Evolutionary conservation across 35 echinoderm and acorn worm genomes (phyloP).

Genomic region (Heliocidaris erythrogramma): DNA sequence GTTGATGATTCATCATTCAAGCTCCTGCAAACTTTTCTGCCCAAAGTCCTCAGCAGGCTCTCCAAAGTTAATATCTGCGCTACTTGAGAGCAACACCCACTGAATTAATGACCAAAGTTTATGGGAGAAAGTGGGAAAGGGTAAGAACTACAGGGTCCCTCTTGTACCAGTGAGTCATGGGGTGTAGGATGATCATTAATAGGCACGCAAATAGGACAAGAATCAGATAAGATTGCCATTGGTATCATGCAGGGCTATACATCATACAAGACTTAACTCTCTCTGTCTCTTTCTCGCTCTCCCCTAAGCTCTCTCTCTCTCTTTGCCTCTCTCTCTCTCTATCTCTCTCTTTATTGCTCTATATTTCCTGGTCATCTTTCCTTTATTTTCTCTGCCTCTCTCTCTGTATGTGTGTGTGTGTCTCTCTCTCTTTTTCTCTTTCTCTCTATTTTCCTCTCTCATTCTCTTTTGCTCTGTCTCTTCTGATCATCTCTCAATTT

Average conservation of each 20-base stretch:
- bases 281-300: background rate
- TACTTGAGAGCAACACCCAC: constrained; percentile 27
- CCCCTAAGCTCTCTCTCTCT: background rate
- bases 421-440: background rate
- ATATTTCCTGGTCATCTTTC: background rate
- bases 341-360: background rate
- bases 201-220: constrained; percentile 42
- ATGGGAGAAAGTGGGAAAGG: background rate
- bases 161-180: constrained; percentile 17
- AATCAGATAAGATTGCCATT: constrained; percentile 39
- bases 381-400: no score
- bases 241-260: background rate
- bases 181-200: constrained; percentile 42
- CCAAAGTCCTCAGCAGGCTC: constrained; percentile 21
- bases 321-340: background rate
- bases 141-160: background rate
- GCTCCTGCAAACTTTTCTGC: background rate
- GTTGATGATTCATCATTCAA: constrained; percentile 25
- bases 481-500: background rate
- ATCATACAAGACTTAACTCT: background rate
- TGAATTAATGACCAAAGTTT: constrained; percentile 23
- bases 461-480: background rate
- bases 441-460: background rate
- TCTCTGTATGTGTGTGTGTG: no score
- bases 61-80: constrained; percentile 42